Evolutionary conservation across 2,113 vertebrate genomes (phyloP), one percentile per base, ranked within the genome.

Genomic region (Arothron firmamentum): DNA sequence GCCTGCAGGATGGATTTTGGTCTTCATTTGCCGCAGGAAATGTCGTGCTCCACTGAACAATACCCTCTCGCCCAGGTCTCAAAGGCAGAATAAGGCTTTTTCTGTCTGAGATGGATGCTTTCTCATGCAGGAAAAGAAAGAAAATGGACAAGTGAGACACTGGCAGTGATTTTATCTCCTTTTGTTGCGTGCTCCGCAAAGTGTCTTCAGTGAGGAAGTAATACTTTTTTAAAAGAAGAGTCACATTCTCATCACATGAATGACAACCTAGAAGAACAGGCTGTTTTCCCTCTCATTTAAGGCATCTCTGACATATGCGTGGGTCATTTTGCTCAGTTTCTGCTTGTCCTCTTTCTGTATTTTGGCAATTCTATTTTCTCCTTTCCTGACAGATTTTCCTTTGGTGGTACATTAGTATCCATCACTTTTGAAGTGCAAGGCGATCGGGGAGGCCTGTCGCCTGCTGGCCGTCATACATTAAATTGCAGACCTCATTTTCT

Each of bases 361-460:
- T 52, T 70, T 25, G 25, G 34, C 7, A 23, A 68, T 72, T 58
- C 59, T 16, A 56, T 65, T 75, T 68, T 43, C 52, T 51, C 45
- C 28, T 81, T 74, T 72, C 67, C 34, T 82, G 82, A 80, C 72
- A 80, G 61, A 75, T 87, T 79, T 84, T 78, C 69, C 70, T 70
- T 58, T 43, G 47, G 71, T 67, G 67, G 69, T 75, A 84, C 70
- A 77, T 87, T 88, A 81, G 71, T 79, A 81, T 77, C 82, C 64
- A 80, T 84, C 65, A 78, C 60, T 65, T 80, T 72, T 89, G 86
- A 89, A 88, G 88, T 81, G 82, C 88, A 78, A 61, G 38, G 65
- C 49, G 70, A 74, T 80, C 75, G 60, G 73, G 51, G 59, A 72
- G 79, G 46, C 65, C 65, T 67, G 72, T 61, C 56, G 31, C 46